Conservation (phyloP, 2,888 invertebrate species). For the Hemicrepidius hirtus region DNA sequence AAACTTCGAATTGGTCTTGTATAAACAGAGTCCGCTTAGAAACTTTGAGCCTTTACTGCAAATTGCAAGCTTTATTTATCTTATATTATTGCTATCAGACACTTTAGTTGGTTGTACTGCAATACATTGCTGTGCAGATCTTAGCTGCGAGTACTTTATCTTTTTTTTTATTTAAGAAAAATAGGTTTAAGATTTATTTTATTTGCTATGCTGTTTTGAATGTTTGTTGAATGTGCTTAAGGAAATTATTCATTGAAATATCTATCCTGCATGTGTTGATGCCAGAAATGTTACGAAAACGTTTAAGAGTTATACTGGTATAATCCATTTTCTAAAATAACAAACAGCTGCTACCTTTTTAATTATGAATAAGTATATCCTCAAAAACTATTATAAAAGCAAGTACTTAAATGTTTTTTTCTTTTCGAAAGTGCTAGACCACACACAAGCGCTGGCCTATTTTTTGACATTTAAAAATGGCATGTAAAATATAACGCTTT, state of each 20-base stretch:
- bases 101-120: neutral
- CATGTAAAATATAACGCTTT: constrained; percentile 2
- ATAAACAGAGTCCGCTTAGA: constrained; percentile 28
- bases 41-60: constrained; percentile 26
- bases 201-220: no score
- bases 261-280: no score
- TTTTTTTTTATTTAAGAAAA: no score
- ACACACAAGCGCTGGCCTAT: neutral
- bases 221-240: neutral
- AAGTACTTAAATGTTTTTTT: neutral
- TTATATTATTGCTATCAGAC: constrained; percentile 16
- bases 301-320: no score
- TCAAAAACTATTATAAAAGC: no score
- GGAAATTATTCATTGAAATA: no score
- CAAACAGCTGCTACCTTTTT: no score
- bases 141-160: no score
- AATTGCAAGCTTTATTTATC: constrained; percentile 32
- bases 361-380: no score
- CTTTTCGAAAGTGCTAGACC: neutral
- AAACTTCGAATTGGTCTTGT: constrained; percentile 31
- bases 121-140: neutral
- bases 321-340: no score
- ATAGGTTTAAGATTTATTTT: no score
- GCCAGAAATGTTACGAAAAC: no score
- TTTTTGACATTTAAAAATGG: constrained; percentile 1